Evolutionary conservation across 2,888 invertebrate species (phyloP).

Genomic region (Clivina fossor): DNA sequence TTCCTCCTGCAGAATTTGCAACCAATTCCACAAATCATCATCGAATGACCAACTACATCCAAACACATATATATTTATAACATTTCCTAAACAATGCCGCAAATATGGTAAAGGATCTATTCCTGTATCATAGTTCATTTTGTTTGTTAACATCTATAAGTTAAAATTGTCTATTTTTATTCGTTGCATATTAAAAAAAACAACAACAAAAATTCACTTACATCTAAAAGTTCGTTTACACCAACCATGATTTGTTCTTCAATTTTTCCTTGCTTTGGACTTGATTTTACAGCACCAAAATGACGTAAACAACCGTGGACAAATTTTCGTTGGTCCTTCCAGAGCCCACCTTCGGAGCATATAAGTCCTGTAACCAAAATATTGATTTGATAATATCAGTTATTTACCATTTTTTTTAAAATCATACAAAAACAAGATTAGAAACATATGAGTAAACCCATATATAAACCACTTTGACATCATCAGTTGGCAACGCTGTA

Average conservation of each 20-base stretch:
- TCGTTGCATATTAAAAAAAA: slow-evolving; percentile 1
- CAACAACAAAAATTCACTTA: slow-evolving; percentile 45
- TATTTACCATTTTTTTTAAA: no score
- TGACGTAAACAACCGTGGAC: slow-evolving; percentile 70
- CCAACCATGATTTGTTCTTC: slow-evolving; percentile 66
- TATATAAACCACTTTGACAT: no score
- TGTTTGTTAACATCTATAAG: no score
- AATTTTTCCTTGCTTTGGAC: slow-evolving; percentile 62
- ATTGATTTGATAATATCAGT: slow-evolving; percentile 3
- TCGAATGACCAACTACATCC: slow-evolving; percentile 69
- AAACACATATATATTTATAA: slow-evolving; percentile 76
- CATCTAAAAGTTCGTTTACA: slow-evolving; percentile 63
- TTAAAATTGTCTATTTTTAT: neutral
- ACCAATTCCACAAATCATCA: slow-evolving; percentile 75
- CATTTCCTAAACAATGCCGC: slow-evolving; percentile 74
- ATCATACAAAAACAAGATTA: no score
- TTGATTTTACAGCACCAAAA: slow-evolving; percentile 71
- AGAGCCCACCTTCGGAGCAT: slow-evolving; percentile 76
- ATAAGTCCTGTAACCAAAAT: slow-evolving; percentile 67
- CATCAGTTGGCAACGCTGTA: no score
- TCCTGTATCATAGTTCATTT: slow-evolving; percentile 33
- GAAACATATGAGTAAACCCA: no score
- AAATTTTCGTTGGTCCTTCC: slow-evolving; percentile 81
- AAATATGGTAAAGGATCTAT: slow-evolving; percentile 60
- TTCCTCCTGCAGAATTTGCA: slow-evolving; percentile 77